A percentile compares a stretch with the other conserved stretches of the same genome.
phyloP scores from a whole-genome alignment of 2,888 invertebrate genomes.

The Tinea trinotella region DNA sequence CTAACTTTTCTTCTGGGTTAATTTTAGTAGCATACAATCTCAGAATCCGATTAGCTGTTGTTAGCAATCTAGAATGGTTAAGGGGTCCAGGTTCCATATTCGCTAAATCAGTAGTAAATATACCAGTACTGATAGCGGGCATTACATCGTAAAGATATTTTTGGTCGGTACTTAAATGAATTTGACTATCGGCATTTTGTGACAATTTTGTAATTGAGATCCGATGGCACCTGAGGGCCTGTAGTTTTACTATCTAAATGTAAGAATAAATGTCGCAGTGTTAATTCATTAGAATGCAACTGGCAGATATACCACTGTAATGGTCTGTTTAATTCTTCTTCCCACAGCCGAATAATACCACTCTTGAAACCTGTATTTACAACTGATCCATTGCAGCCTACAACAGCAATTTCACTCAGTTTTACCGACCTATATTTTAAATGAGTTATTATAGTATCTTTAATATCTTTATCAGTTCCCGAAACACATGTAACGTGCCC shows the following conservation, averaged over 20 bases:
- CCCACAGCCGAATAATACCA: slow-evolving; percentile 24
- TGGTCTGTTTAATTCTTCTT: slow-evolving; percentile 24
- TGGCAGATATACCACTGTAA: slow-evolving; percentile 25
- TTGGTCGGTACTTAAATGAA: slow-evolving; percentile 22
- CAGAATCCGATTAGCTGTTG: slow-evolving; percentile 21
- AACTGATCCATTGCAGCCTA: slow-evolving; percentile 27
- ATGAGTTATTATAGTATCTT: no score
- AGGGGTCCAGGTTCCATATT: slow-evolving; percentile 21
- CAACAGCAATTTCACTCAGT: slow-evolving; percentile 19
- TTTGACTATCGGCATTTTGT: slow-evolving; percentile 20
- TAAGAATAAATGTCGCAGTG: slow-evolving; percentile 25
- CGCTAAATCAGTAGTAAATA: slow-evolving; percentile 21
- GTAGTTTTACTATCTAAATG: slow-evolving; percentile 25
- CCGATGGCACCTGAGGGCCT: slow-evolving; percentile 24
- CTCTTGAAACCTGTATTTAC: slow-evolving; percentile 24
- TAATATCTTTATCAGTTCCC: no score
- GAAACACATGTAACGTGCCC: no score
- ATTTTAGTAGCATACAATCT: slow-evolving; percentile 19
- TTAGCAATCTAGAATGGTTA: slow-evolving; percentile 22
- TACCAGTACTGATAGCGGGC: slow-evolving; percentile 22
- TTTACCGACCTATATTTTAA: no score
- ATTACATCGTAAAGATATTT: slow-evolving; percentile 21
- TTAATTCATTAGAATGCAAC: slow-evolving; percentile 25
- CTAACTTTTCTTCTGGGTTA: slow-evolving; percentile 19
- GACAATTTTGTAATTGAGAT: slow-evolving; percentile 24